Evolutionary conservation across 2,113 vertebrate species (phyloP), one percentile per base, ranked within the genome.

Genomic region (Cyanoliseus patagonus): DNA sequence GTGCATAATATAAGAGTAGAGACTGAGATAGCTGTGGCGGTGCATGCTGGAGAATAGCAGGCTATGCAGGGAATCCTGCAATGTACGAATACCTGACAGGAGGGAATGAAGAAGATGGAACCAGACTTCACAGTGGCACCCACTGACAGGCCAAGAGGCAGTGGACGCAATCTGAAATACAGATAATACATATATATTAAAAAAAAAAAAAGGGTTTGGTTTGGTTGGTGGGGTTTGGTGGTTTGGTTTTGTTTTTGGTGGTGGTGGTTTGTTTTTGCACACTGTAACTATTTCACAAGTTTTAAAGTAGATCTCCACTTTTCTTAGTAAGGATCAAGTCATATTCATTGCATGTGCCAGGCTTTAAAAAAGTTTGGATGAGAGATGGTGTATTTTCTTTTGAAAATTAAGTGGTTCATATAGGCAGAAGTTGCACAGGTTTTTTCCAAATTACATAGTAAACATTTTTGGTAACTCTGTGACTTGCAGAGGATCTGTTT

Each of bases 1-100:
- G 9, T 31, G 2, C 66, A 10, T 0, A 0, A 15, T 18, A 8
- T n/a, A 31, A 3, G 8, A 84, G 27, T 13, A 15, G 17, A 83
- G 17, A 24, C 7, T 41, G 31, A 46, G 46, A 68, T 66, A 39
- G 11, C 20, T 64, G 19, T 11, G 57, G 27, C 35, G 47, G 15
- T 47, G 79, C 9, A 24, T n/a, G 11, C 5, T 74, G 30, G 19
- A 69, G 11, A 46, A 19, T 8, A 66, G 11, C 42, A 59, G 30
- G 4, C 31, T 64, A 2, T 67, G 3, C 3, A 6, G 14, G 5
- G 5, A 28, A 63, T 72, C 19, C 27, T 19, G 2, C 24, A 30
- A 14, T 24, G 3, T 79, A 4, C 59, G 30, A 87, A 27, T 81
- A 39, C 13, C 10, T 25, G 31, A 8, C 22, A 19, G 10, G 25